These are phyloP conservation scores for Drosophila fuyamai DNA, from an alignment of 1,140 invertebrate species.

Conservation along the genomic window DNA sequence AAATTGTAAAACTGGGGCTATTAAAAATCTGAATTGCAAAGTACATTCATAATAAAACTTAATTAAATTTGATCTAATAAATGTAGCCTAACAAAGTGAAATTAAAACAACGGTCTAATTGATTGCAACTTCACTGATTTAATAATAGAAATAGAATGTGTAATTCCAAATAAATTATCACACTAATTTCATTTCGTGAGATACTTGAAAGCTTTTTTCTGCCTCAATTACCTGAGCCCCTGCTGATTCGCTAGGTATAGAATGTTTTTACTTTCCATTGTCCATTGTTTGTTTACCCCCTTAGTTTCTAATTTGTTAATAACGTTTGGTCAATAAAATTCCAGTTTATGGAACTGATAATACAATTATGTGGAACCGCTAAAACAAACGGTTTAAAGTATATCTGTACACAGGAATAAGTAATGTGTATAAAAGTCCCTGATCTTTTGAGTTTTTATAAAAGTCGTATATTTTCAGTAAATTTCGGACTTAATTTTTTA, in stretches of 20 bases:
- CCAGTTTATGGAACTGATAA: conserved; percentile 44
- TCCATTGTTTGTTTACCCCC: conserved; percentile 32
- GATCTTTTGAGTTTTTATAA: neutral
- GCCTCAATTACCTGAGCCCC: conserved; percentile 12
- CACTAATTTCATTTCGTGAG: conserved; percentile 13
- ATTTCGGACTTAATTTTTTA: conserved; percentile 9
- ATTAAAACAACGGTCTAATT: neutral
- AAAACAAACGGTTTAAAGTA: conserved; percentile 10
- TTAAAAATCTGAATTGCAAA: conserved; percentile 1
- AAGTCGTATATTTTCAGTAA: conserved; percentile 11
- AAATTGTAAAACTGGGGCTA: conserved; percentile 4
- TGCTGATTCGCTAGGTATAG: conserved; percentile 14
- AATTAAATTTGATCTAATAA: conserved; percentile 18
- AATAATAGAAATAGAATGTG: conserved; percentile 11
- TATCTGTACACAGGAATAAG: conserved; percentile 7
- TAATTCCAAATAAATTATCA: conserved; percentile 19
- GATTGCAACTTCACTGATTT: neutral
- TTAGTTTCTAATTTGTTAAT: conserved; percentile 40
- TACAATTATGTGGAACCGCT: conserved; percentile 47
- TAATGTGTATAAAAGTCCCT: neutral
- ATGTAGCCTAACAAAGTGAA: neutral
- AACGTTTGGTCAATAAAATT: conserved; percentile 53
- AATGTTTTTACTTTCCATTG: conserved; percentile 21
- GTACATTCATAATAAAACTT: neutral
- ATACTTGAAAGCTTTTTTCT: conserved; percentile 4